phyloP scores from a whole-genome alignment of 2,797 vertebrate species.

The Alcedo quadribrachys region DNA sequence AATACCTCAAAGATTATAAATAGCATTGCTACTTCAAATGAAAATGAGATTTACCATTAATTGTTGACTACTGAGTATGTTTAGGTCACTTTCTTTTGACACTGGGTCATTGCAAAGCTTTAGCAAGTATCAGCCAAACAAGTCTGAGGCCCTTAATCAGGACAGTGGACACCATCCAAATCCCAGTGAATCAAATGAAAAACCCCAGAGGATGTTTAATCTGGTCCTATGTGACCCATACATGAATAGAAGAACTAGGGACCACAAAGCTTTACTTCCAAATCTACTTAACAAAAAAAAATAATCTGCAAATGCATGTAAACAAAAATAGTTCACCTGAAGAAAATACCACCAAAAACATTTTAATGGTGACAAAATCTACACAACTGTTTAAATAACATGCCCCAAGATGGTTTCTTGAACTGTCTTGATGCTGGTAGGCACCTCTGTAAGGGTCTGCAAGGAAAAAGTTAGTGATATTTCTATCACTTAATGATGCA shows the following conservation, averaged over 20 bases:
- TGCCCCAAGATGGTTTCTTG: neutral
- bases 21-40: neutral
- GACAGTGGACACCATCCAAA: neutral
- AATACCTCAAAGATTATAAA: neutral
- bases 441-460: neutral
- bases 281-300: neutral
- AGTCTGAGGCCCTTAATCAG: neutral
- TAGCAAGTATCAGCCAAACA: neutral
- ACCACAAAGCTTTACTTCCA: neutral
- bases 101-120: neutral
- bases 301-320: neutral
- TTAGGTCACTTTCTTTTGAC: neutral
- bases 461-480: neutral
- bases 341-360: neutral
- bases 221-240: neutral
- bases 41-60: neutral
- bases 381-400: neutral
- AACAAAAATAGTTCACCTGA: neutral
- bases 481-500: neutral
- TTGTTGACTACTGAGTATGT: neutral
- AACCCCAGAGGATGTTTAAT: neutral
- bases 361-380: neutral
- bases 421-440: neutral
- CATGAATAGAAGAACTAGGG: neutral
- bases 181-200: neutral